Evolutionary conservation across 2,888 invertebrate genomes (phyloP), one percentile per base, ranked within the genome.

Genomic region (Hirtodrosophila duncani): DNA sequence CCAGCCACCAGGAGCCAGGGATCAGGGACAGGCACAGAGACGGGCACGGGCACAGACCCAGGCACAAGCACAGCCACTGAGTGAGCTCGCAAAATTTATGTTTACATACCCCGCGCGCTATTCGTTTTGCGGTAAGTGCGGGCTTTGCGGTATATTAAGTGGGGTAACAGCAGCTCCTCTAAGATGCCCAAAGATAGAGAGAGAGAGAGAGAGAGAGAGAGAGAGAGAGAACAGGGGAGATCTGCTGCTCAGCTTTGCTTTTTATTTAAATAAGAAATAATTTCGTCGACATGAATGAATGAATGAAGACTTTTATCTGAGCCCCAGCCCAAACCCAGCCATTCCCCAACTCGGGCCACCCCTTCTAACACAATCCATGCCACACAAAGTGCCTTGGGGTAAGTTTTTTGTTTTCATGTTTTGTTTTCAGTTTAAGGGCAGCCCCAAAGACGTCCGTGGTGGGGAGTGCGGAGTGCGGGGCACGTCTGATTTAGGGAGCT

Each of bases 231-330:
- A n/a, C n/a, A n/a, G n/a, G n/a, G n/a, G n/a, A n/a, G n/a, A 38
- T 44, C 44, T 27, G 30, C 14, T n/a, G 30, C 42, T 41, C 49
- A 29, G 56, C 57, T 58, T 61, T 63, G 68, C 69, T 75, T 81
- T 82, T 82, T 82, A 77, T 77, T 77, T 77, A 77, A 82, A 82
- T 77, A 80, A 82, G 78, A 82, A 77, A 77, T 77, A 80, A 77
- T 82, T 82, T 82, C 72, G 74, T 75, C 74, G 81, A 78, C 81
- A 77, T 82, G 75, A 77, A 77, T 81, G 77, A 61, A 65, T 66
- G 67, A 82, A 81, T 81, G 82, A 77, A 82, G 75, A 81, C 65
- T 80, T 82, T 80, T 81, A 74, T 78, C 72, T 78, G 77, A 52
- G 45, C 37, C 53, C 45, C 36, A 10, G 16, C 34, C 13, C 33